Percentiles rank a stretch among this genome's conserved stretches.
Conservation (phyloP, 2,888 invertebrate genomes). For the Linyphia triangularis region DNA sequence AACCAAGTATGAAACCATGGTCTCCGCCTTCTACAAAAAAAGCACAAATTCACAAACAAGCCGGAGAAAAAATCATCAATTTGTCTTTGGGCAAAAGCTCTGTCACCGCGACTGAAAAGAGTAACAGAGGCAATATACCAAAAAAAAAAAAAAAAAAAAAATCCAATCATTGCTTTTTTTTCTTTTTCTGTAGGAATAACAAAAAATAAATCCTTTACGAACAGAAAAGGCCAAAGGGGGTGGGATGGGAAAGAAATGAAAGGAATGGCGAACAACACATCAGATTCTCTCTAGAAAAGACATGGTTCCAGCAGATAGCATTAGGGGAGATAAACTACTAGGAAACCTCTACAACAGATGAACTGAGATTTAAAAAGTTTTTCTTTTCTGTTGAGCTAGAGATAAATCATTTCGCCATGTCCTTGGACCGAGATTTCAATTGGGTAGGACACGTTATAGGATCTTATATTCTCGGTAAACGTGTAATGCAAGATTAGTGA, state of each 20-base stretch:
- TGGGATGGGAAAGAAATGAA: background rate
- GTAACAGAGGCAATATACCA: background rate
- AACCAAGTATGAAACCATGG: background rate
- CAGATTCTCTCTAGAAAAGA: background rate
- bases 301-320: conserved; percentile 19
- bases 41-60: conserved; percentile 30
- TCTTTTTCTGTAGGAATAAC: background rate
- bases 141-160: background rate
- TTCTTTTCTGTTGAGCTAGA: background rate
- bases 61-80: conserved; percentile 55
- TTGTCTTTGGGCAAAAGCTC: conserved; percentile 58
- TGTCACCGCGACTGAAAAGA: conserved; percentile 28
- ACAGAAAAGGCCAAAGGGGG: background rate
- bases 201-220: conserved; percentile 10
- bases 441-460: background rate
- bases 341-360: background rate
- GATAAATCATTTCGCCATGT: conserved; percentile 17
- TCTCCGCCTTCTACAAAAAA: background rate
- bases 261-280: conserved; percentile 12
- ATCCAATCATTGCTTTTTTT: conserved; percentile 25
- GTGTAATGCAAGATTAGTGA: background rate
- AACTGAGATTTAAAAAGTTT: conserved; percentile 49
- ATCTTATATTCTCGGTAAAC: background rate
- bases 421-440: background rate
- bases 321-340: background rate